Percentiles rank a stretch among this genome's conserved stretches.
These are phyloP conservation scores for Spongilla lacustris DNA, from an alignment of 37 sponge, comb jelly and placozoan species.

Conservation along the genomic window DNA sequence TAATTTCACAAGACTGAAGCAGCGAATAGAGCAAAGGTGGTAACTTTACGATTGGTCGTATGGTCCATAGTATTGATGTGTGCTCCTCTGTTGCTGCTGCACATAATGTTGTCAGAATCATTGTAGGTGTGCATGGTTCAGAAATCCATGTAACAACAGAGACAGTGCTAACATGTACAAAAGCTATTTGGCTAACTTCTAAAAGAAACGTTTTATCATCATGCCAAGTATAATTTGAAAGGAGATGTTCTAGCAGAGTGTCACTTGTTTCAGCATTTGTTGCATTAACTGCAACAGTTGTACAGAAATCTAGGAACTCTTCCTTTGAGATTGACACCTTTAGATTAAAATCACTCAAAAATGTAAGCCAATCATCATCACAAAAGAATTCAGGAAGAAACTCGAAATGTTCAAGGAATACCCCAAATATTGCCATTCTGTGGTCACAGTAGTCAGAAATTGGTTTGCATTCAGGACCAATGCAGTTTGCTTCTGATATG, in stretches of 20 bases:
- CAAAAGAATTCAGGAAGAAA: constrained; percentile 31
- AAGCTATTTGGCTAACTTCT: constrained; percentile 28
- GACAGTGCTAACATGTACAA: constrained; percentile 7
- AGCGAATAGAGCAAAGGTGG: constrained; percentile 5
- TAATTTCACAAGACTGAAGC: background rate
- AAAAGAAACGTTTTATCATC: background rate
- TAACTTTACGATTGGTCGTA: constrained; percentile 40
- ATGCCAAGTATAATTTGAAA: constrained; percentile 24
- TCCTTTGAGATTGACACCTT: background rate
- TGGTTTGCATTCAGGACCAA: constrained; percentile 15
- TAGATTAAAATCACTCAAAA: constrained; percentile 30
- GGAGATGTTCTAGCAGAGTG: constrained; percentile 40
- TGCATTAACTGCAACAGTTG: background rate
- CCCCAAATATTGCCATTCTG: constrained; percentile 10
- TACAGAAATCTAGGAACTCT: constrained; percentile 29
- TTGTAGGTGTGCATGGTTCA: background rate
- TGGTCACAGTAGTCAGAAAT: constrained; percentile 29
- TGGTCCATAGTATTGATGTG: constrained; percentile 40
- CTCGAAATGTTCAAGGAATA: constrained; percentile 27
- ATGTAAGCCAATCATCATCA: constrained; percentile 30
- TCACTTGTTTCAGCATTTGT: background rate
- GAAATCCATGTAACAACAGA: constrained; percentile 37
- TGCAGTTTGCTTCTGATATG: constrained; percentile 2
- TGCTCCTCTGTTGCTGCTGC: background rate
- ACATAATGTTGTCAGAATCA: background rate